Base-by-base conservation (phyloP, 2,888 invertebrate genomes). In the Eristalis arbustorum region DNA sequence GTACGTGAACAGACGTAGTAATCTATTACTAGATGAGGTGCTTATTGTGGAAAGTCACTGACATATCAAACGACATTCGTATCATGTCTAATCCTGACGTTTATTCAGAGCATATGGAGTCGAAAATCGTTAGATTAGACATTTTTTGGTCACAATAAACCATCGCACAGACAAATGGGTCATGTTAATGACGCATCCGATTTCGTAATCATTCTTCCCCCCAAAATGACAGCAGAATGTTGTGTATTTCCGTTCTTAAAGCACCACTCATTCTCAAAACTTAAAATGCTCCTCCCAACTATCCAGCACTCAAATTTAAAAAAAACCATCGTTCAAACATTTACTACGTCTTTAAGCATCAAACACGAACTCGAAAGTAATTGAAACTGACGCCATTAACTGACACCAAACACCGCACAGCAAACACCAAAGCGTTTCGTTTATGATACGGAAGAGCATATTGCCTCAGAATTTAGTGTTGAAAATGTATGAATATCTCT, bases 391-490 rank as follows among this genome's bases (percentile, higher is more conserved):
- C 66, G 40, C 67, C 40, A 42, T 82, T 72, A 42, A 49, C 49
- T 49, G 49, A 49, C 49, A 49, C 49, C 49, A 49, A 18, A 49
- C n/a, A 49, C 49, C 49, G 6, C 3, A 5, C 6, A 49, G 13
- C 31, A 8, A 49, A 49, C 49, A 49, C 49, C 49, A 49, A 49
- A 49, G 18, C 49, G 49, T 49, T 49, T 49, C 8, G 49, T 49
- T 56, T 40, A 74, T 49, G 49, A 80, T 56, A 72, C 66, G 62
- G 67, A 72, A 67, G 49, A 42, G 23, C 11, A 64, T 63, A 62
- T 61, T 67, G 37, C 62, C 40, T 73, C 68, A 68, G 62, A 73
- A 69, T 74, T 69, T 28, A 64, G 28, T 63, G 59, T 57, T 68
- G 78, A 64, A 69, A 63, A 78, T 64, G n/a, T 40, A 42, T 14